Base-by-base conservation (phyloP, 2,113 vertebrate genomes). In the Phoxinus phoxinus region DNA sequence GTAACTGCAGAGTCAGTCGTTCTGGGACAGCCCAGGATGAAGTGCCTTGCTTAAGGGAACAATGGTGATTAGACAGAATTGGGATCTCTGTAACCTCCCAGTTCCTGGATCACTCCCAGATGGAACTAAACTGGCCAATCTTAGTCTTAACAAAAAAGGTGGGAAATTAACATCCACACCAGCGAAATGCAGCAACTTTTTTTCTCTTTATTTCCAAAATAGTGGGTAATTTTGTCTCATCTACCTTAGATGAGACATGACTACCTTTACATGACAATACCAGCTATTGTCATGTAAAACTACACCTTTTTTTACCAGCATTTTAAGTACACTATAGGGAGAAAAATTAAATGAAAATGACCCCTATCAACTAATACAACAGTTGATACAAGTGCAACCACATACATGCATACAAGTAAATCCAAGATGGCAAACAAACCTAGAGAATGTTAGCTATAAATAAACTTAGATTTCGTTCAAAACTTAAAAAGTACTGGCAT, bases 1-100 rank as follows among this genome's bases (percentile, higher is more conserved):
- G 51, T 59, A 37, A 58, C 51, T 78, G 76, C 76, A 58, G 76
- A 78, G 76, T 59, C 76, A 59, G 53, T 59, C 21, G 1, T 37
- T 78, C 32, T 2, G 23, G 56, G 53, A 59, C 53, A 56, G 21
- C 35, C 56, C 35, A 17, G 30, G 56, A 79, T 41, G 23, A 61
- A 79, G 56, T 61, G 76, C 76, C 23, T 59, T 61, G 56, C 76
- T 79, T 56, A 79, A 79, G 56, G 76, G 56, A 79, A 79, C 32
- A 79, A 61, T 59, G 76, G 76, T 79, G 76, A 79, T 79, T 61
- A 79, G 23, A 59, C 56, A 59, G 30, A 79, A 59, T 23, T 59
- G 76, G 75, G 75, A 78, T 78, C 51, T 35, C 51, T 12, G 75
- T 59, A 59, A n/a, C 30, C 56, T 58, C 76, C 76, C 76, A 79